Evolutionary conservation across 2,113 vertebrate genomes (phyloP).

Genomic region (Mus spicilegus): DNA sequence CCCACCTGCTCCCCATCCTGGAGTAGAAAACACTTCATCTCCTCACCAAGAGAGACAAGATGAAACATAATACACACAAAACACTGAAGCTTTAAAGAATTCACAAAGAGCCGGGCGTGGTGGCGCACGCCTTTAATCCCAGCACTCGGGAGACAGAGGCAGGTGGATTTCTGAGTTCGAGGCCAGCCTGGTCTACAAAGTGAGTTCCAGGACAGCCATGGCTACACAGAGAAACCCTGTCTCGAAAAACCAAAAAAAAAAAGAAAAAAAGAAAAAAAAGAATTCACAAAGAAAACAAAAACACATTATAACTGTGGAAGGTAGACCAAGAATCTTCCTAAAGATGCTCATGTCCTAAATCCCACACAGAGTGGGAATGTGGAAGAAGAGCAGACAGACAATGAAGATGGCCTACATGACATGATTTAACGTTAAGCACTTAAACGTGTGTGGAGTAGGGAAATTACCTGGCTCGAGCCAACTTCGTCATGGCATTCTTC

Average conservation of each 20-base stretch:
- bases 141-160: too few species aligned
- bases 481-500: neutral
- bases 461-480: neutral
- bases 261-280: neutral
- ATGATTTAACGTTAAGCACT: neutral
- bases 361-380: neutral
- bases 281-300: conserved; percentile 22
- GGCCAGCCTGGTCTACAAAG: too few species aligned
- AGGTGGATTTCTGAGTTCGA: too few species aligned
- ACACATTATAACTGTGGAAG: neutral
- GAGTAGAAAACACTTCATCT: neutral
- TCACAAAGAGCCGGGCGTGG: neutral
- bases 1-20: too few species aligned
- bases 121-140: too few species aligned
- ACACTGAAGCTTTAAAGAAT: neutral
- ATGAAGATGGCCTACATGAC: neutral
- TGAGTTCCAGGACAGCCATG: too few species aligned
- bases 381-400: neutral
- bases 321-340: neutral
- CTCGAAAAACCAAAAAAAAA: too few species aligned
- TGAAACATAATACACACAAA: neutral
- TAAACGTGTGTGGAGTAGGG: neutral
- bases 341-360: neutral
- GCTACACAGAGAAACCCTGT: too few species aligned
- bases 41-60: neutral